Evolutionary conservation across 2,797 vertebrate species (phyloP).

Genomic region (Carduelis carduelis): DNA sequence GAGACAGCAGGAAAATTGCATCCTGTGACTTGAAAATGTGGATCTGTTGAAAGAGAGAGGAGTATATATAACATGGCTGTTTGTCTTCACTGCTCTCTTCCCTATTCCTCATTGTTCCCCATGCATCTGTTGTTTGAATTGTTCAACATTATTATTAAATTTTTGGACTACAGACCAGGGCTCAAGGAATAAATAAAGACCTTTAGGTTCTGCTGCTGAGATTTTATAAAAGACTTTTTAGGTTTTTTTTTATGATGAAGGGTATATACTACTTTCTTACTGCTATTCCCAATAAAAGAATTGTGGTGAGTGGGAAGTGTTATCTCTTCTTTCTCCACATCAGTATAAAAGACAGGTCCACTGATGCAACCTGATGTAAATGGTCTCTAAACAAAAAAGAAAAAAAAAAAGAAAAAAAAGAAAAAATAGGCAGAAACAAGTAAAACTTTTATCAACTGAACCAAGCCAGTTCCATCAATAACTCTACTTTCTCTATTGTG

Average conservation of each 20-base stretch:
- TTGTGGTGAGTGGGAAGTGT: neutral
- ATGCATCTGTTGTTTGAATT: neutral
- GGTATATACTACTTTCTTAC: neutral
- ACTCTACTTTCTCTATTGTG: neutral
- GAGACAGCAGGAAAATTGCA: constrained; percentile 35
- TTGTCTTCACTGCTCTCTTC: neutral
- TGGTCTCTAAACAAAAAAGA: neutral
- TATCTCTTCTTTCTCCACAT: neutral
- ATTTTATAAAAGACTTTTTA: neutral
- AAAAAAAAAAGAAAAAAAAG: neutral
- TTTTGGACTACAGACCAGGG: neutral
- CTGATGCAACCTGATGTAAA: neutral
- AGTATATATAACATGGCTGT: neutral
- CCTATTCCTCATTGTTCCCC: neutral
- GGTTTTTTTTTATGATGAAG: neutral
- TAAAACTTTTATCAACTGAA: neutral
- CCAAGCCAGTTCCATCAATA: neutral
- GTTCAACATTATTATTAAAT: neutral
- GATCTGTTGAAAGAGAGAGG: neutral
- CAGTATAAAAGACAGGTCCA: neutral
- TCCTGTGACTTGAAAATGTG: constrained; percentile 8
- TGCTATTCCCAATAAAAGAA: neutral
- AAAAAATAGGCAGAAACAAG: neutral
- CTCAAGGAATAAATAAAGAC: neutral
- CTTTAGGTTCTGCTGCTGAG: neutral